phyloP scores from a whole-genome alignment of 2,888 invertebrate genomes.

The Mongoloraphidia duomilia region DNA sequence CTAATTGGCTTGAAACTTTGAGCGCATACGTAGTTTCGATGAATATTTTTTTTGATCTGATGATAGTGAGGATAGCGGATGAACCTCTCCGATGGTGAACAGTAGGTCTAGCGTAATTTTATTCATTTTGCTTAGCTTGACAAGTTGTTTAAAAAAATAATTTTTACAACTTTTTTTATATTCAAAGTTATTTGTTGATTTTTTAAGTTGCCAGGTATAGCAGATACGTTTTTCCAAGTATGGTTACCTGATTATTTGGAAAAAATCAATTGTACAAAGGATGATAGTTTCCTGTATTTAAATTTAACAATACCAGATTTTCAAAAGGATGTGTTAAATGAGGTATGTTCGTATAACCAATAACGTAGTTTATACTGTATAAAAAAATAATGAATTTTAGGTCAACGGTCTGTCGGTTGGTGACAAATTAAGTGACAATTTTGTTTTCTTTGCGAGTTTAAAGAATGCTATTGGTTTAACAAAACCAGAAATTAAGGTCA shows the following conservation, averaged over 20 bases:
- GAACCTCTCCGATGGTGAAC: too few species aligned
- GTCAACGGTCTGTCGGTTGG: not conserved
- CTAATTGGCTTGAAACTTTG: too few species aligned
- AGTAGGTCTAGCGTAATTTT: too few species aligned
- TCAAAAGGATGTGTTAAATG: too few species aligned
- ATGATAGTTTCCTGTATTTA: not conserved
- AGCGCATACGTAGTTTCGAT: too few species aligned
- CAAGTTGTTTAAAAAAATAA: not conserved
- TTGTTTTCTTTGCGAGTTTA: not conserved
- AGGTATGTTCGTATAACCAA: too few species aligned
- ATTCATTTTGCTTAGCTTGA: too few species aligned
- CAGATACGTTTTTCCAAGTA: not conserved
- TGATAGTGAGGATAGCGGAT: too few species aligned
- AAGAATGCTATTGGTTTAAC: not conserved
- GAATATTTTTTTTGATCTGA: too few species aligned
- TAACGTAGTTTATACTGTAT: too few species aligned
- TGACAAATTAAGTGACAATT: not conserved
- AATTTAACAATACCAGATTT: not conserved
- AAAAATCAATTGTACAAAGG: conserved; percentile 15
- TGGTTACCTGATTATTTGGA: not conserved
- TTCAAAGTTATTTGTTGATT: not conserved
- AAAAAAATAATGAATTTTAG: too few species aligned
- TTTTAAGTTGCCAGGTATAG: conserved; percentile 2
- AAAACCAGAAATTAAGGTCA: not conserved
- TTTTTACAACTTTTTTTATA: not conserved